Percentiles rank a stretch among this genome's conserved stretches.
phyloP scores from a whole-genome alignment of 2,888 invertebrate genomes.

The Noctua janthe region DNA sequence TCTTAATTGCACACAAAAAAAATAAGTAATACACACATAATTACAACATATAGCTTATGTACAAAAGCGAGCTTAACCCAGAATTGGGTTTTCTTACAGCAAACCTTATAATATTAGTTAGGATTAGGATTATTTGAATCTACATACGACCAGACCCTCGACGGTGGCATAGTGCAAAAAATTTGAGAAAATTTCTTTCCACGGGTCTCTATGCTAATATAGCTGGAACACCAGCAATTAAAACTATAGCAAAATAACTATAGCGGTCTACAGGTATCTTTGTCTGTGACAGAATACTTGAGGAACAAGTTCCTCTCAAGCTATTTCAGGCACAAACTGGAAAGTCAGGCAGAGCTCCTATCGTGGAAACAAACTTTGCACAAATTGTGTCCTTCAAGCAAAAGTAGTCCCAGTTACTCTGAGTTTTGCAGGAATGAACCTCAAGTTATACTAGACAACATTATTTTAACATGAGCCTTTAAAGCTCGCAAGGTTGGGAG shows the following conservation, averaged over 20 bases:
- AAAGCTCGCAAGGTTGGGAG: too few relatives aligned
- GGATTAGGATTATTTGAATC: background rate
- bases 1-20: too few relatives aligned
- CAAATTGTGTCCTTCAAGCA: slow-evolving; percentile 42
- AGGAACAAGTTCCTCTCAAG: slow-evolving; percentile 22
- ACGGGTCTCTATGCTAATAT: background rate
- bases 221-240: background rate
- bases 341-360: slow-evolving; percentile 39
- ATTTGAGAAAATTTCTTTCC: background rate
- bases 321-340: slow-evolving; percentile 34
- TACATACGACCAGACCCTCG: background rate
- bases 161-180: background rate
- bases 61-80: too few relatives aligned
- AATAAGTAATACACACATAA: too few relatives aligned
- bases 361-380: slow-evolving; percentile 23
- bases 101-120: too few relatives aligned
- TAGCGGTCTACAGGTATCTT: background rate
- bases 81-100: too few relatives aligned
- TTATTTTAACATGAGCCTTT: background rate
- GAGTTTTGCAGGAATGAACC: background rate
- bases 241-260: slow-evolving; percentile 7
- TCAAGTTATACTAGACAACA: background rate
- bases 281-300: slow-evolving; percentile 29
- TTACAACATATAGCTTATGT: too few relatives aligned
- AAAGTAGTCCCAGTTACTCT: background rate